phyloP scores from a whole-genome alignment of 23 tunicate species.

The Clavelina lepadiformis region DNA sequence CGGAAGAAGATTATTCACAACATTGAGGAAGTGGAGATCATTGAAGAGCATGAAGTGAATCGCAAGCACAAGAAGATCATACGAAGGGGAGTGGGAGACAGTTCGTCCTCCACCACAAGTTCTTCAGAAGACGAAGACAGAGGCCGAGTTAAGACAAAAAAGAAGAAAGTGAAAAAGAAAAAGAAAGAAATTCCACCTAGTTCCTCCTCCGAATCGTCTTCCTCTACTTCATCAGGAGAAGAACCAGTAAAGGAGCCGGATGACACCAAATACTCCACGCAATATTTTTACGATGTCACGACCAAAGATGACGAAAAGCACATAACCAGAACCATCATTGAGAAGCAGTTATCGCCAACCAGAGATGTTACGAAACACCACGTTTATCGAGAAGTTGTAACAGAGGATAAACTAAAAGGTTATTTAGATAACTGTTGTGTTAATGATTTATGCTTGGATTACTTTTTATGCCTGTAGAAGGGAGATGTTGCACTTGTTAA shows the following conservation, averaged over 20 bases:
- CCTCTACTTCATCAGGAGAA: conserved; percentile 29
- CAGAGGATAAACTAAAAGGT: conserved; percentile 20
- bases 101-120: not conserved
- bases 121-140: not conserved
- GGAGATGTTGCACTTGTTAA: too few relatives aligned
- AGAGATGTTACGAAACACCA: conserved; percentile 18
- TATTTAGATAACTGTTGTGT: not conserved
- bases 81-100: too few relatives aligned
- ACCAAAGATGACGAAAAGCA: conserved; percentile 17
- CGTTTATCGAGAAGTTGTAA: conserved; percentile 14
- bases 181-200: not conserved
- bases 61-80: conserved; percentile 21
- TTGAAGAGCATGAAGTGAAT: conserved; percentile 32
- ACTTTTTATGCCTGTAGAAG: too few relatives aligned
- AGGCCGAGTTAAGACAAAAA: not conserved
- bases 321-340: conserved; percentile 24
- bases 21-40: conserved; percentile 34
- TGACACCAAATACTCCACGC: conserved; percentile 16
- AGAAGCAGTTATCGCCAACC: conserved; percentile 23
- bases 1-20: conserved; percentile 25
- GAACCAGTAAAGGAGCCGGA: not conserved
- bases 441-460: not conserved
- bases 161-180: not conserved
- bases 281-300: conserved; percentile 42
- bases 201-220: not conserved